These are phyloP conservation scores for Heliothis virescens DNA, from an alignment of 1,140 invertebrate genomes.

Conservation along the genomic window DNA sequence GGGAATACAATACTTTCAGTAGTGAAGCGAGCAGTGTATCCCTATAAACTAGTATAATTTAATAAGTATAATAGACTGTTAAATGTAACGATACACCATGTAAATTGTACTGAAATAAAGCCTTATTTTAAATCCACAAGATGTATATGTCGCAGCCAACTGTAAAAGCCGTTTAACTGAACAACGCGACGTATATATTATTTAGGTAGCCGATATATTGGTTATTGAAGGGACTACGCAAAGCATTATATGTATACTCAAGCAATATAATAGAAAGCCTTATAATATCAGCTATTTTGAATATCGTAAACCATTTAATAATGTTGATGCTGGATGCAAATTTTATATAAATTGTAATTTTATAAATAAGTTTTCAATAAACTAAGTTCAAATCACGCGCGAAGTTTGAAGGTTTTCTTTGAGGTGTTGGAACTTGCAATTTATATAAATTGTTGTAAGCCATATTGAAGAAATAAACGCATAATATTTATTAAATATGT, in stretches of 20 bases:
- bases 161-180: background rate
- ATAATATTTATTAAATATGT: slow-evolving; percentile 30
- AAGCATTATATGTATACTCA: slow-evolving; percentile 29
- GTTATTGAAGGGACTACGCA: background rate
- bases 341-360: slow-evolving; percentile 35
- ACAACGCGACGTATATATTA: background rate
- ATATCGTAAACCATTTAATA: slow-evolving; percentile 27
- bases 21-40: background rate
- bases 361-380: background rate
- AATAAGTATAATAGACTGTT: background rate
- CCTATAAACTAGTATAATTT: background rate
- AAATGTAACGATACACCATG: background rate
- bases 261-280: slow-evolving; percentile 24
- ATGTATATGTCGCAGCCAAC: background rate
- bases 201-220: background rate
- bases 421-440: slow-evolving; percentile 38
- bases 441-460: slow-evolving; percentile 45
- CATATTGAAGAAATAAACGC: slow-evolving; percentile 45
- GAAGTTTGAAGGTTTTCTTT: slow-evolving; percentile 22
- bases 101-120: background rate
- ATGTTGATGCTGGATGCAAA: slow-evolving; percentile 14
- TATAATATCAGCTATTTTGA: slow-evolving; percentile 35
- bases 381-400: background rate
- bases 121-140: background rate
- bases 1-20: background rate